A percentile compares a stretch with the other conserved stretches of the same genome.
phyloP scores from a whole-genome alignment of 2,113 vertebrate species.

The Montifringilla adamsi region DNA sequence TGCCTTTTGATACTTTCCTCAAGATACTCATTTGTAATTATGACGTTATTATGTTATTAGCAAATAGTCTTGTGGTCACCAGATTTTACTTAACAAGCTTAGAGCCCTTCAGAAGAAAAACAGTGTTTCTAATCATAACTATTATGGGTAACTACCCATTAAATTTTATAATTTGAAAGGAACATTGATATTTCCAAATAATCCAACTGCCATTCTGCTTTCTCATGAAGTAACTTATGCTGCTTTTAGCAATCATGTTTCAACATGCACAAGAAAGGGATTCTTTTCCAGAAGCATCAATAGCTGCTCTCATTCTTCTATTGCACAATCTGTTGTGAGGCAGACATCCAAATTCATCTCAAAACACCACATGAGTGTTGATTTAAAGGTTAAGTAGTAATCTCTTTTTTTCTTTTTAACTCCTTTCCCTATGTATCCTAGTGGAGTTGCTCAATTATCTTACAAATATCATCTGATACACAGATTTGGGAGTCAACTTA shows the following conservation, averaged over 20 bases:
- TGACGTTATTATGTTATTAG: not conserved
- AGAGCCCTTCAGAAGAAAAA: not conserved
- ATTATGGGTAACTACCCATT: not conserved
- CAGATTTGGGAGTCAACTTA: not conserved
- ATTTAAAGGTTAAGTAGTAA: constrained; percentile 55
- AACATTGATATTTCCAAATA: not conserved
- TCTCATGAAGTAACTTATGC: not conserved
- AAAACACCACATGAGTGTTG: constrained; percentile 26
- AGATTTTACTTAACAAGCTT: not conserved
- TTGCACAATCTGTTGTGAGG: constrained; percentile 44
- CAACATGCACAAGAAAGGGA: not conserved
- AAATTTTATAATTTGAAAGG: not conserved
- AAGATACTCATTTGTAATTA: not conserved
- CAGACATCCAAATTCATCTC: constrained; percentile 49
- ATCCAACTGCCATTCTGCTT: not conserved
- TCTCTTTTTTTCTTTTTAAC: not conserved
- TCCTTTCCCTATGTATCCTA: not conserved
- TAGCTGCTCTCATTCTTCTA: constrained; percentile 36
- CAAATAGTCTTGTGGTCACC: not conserved
- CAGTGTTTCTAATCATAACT: not conserved
- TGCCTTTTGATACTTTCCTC: not conserved
- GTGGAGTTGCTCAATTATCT: constrained; percentile 21
- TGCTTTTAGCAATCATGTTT: not conserved
- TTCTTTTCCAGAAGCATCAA: constrained; percentile 42
- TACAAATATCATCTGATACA: not conserved